phyloP scores from a whole-genome alignment of 2,113 vertebrate genomes.

The Tautogolabrus adspersus region DNA sequence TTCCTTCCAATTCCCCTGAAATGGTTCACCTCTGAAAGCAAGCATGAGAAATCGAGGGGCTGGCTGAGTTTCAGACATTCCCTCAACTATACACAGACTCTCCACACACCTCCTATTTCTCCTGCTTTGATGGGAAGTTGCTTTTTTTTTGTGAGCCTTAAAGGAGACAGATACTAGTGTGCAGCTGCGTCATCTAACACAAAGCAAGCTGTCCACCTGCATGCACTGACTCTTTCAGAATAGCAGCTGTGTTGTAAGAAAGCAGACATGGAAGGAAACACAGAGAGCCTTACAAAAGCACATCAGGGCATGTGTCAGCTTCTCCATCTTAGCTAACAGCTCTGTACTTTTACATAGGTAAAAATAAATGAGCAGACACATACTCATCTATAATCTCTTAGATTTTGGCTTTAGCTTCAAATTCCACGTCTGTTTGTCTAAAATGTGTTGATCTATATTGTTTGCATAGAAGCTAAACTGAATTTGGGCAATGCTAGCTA shows the following conservation, averaged over 20 bases:
- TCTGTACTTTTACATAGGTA: background rate
- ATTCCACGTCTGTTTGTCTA: background rate
- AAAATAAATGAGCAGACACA: background rate
- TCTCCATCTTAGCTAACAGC: background rate
- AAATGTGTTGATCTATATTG: background rate
- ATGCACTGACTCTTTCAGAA: conserved; percentile 11
- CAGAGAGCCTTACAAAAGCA: conserved; percentile 19
- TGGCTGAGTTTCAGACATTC: conserved; percentile 29
- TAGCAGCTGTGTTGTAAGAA: conserved; percentile 17
- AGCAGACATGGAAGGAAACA: background rate
- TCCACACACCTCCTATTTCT: conserved; percentile 16
- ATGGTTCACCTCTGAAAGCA: conserved; percentile 39
- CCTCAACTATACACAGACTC: conserved; percentile 10
- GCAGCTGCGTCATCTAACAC: conserved; percentile 14
- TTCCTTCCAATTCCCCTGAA: conserved; percentile 40
- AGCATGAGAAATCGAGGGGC: conserved; percentile 8
- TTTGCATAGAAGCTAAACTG: background rate
- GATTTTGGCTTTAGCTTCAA: background rate
- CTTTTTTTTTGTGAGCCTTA: conserved; percentile 29
- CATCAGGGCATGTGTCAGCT: background rate
- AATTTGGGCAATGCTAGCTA: background rate
- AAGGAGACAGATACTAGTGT: conserved; percentile 18
- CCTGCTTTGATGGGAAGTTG: conserved; percentile 39
- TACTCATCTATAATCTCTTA: too few relatives aligned
- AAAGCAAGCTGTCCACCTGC: conserved; percentile 30